Evolutionary conservation across 2,888 invertebrate genomes (phyloP).

Genomic region (Onchidella celtica): DNA sequence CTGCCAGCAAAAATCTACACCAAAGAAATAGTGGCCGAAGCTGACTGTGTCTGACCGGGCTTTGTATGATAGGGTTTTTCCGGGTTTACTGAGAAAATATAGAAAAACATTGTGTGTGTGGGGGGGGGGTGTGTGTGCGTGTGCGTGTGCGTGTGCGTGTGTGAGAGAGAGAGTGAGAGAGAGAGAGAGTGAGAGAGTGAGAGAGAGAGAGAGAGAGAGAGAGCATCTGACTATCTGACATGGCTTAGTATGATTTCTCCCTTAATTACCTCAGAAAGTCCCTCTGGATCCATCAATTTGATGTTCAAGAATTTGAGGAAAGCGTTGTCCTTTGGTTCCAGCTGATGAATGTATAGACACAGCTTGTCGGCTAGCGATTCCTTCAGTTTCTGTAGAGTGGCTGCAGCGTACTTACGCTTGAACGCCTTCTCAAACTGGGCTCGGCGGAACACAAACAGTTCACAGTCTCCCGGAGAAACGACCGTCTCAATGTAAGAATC

Average conservation of each 20-base stretch:
- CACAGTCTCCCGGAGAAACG: constrained; percentile 63
- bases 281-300: constrained; percentile 61
- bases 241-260: no score
- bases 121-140: no score
- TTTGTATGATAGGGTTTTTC: background rate
- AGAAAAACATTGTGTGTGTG: no score
- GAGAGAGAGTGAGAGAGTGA: no score
- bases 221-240: no score
- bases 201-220: no score
- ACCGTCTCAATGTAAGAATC: constrained; percentile 64
- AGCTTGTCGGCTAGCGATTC: constrained; percentile 63
- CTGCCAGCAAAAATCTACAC: no score
- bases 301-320: constrained; percentile 71
- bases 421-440: constrained; percentile 67
- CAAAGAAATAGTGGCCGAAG: no score
- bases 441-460: constrained; percentile 63
- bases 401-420: constrained; percentile 60
- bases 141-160: no score
- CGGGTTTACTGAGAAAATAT: background rate
- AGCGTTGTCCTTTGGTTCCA: constrained; percentile 56
- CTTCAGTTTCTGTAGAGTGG: constrained; percentile 59
- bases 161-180: no score
- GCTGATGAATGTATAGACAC: constrained; percentile 67
- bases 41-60: no score
- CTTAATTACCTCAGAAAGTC: constrained; percentile 44